Base-by-base conservation (phyloP, 2,113 vertebrate species). In the Scomber japonicus region DNA sequence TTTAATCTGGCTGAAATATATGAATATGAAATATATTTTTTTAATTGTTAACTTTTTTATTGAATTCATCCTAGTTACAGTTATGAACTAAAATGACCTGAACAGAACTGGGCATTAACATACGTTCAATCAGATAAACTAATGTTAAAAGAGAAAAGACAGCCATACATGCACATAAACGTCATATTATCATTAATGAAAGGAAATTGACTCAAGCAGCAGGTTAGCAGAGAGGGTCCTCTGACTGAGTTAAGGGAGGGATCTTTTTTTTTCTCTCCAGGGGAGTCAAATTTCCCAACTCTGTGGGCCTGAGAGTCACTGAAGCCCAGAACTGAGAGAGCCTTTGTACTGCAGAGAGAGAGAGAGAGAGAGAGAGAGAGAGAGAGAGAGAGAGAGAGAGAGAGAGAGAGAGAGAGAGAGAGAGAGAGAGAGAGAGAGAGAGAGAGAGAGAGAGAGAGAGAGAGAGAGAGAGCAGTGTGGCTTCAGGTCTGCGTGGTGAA, bases 241-340 rank as follows among this genome's bases (percentile, higher is more conserved):
- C 64, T 81, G 40, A 82, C 71, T 71, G 57, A 27, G 71, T 49
- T n/a, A 50, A 50, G 55, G 69, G 59, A 63, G 65, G 53, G 35
- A 2, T 11, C 16, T 19, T 64, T 68, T 78, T 83, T 87, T 84
- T 83, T 78, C n/a, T 68, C 83, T 80, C 56, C 27, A 48, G 72
- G 68, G 75, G 90, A 90, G 82, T 92, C 91, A 84, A 62, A 89
- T 94, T 94, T 92, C 92, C 73, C 57, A 77, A 86, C 80, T 87
- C 40, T 2, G 80, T 85, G 83, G 78, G 82, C 76, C 78, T 78
- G 71, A 75, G 78, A 89, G 86, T 87, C 75, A 85, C 78, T 84
- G 65, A 24, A 24, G 73, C 83, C 80, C 76, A 13, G 64, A 88
- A 92, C 93, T 93, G 89, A 91, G 88, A 73, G 74, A 75, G 88